Percentiles rank a stretch among this genome's conserved stretches.
Evolutionary conservation across 2,888 invertebrate genomes (phyloP).

Genomic region (Apodemia hepburni): DNA sequence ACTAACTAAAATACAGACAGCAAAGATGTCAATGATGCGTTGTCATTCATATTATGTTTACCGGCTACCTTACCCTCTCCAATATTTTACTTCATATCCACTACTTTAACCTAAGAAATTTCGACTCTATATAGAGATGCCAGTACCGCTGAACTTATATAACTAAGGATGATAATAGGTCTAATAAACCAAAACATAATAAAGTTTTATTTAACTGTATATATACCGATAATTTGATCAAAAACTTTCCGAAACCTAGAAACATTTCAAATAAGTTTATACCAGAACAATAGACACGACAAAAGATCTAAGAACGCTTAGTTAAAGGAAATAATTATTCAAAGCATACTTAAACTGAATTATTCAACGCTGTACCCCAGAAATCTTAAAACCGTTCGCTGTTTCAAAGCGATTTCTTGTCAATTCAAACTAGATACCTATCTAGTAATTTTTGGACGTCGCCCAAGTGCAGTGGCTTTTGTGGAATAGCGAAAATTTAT

Average conservation of each 20-base stretch:
- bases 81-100: too few relatives aligned
- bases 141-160: too few relatives aligned
- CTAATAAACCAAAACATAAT: too few relatives aligned
- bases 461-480: slow-evolving; percentile 30
- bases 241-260: background rate
- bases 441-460: slow-evolving; percentile 30
- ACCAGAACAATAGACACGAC: background rate
- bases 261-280: background rate
- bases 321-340: background rate
- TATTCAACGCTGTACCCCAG: background rate
- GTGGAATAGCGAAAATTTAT: slow-evolving; percentile 30
- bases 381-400: slow-evolving; percentile 23
- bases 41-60: too few relatives aligned
- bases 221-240: background rate
- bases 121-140: too few relatives aligned
- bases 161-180: too few relatives aligned
- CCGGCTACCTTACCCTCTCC: too few relatives aligned
- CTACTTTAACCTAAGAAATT: too few relatives aligned
- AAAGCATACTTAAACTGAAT: slow-evolving; percentile 4
- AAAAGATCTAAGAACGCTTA: background rate
- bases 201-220: background rate
- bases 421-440: slow-evolving; percentile 34
- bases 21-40: too few relatives aligned
- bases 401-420: slow-evolving; percentile 30
- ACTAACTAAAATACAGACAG: too few relatives aligned